Conservation (phyloP, 2,113 vertebrate genomes). For the Thunnus maccoyii region DNA sequence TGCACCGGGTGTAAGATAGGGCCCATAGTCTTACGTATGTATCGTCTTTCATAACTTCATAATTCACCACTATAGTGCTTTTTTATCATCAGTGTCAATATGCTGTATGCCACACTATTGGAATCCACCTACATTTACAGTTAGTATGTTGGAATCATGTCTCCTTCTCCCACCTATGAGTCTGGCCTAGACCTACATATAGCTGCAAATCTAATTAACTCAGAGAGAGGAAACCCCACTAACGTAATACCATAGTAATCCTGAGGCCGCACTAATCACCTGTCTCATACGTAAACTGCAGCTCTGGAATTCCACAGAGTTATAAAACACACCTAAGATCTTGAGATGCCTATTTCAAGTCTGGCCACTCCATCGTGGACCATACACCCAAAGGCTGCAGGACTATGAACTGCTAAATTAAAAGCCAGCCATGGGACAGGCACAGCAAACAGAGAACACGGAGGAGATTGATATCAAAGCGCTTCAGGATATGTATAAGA, state of each 20-base stretch:
- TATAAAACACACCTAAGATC: conserved; percentile 32
- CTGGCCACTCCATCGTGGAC: background rate
- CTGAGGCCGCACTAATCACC: conserved; percentile 54
- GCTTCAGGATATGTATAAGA: conserved; percentile 85
- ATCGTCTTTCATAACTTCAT: no score
- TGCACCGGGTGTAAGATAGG: no score
- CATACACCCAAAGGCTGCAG: background rate
- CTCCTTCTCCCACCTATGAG: background rate
- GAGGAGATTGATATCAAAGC: conserved; percentile 78
- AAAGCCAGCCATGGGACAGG: conserved; percentile 77
- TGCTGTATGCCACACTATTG: background rate
- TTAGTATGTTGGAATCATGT: background rate
- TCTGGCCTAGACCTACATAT: conserved; percentile 7
- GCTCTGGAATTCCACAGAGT: conserved; percentile 44
- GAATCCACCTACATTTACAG: background rate
- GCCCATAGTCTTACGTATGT: no score
- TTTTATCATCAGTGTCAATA: no score
- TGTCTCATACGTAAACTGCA: conserved; percentile 17
- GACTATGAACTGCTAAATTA: conserved; percentile 35
- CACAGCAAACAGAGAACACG: conserved; percentile 62
- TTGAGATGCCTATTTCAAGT: conserved; percentile 7
- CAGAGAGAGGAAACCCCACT: conserved; percentile 50
- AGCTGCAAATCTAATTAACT: conserved; percentile 24
- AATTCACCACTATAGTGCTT: no score
- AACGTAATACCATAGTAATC: conserved; percentile 61